Conservation (phyloP, 2,888 invertebrate species). For the Bimastos eiseni region DNA sequence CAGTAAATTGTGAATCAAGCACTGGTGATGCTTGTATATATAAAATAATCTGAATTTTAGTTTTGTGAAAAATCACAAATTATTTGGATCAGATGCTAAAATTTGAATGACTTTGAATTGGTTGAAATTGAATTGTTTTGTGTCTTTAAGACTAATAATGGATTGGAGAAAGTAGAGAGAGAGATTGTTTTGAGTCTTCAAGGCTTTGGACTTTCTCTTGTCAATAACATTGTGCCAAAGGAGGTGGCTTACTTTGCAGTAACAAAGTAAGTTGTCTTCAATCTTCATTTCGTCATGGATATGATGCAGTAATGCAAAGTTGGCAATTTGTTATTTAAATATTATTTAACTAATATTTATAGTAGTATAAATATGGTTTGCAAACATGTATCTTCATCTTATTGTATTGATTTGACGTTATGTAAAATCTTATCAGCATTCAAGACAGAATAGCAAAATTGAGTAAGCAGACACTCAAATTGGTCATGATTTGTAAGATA, state of each 20-base stretch:
- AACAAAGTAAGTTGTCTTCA: conserved; percentile 39
- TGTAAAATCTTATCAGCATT: neutral
- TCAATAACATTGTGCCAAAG: conserved; percentile 73
- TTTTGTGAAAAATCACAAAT: neutral
- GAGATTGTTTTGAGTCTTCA: conserved; percentile 81
- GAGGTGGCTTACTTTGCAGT: conserved; percentile 62
- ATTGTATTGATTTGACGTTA: neutral
- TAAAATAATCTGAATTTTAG: neutral
- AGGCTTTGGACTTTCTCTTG: conserved; percentile 88
- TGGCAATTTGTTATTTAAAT: neutral
- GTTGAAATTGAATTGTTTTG: neutral
- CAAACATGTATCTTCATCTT: neutral
- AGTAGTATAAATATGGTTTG: no score
- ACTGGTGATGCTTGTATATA: neutral
- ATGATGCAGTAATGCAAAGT: conserved; percentile 13
- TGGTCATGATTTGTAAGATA: neutral
- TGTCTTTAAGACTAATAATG: conserved; percentile 68
- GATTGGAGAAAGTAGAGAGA: conserved; percentile 74
- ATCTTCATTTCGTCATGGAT: neutral
- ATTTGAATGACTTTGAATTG: neutral
- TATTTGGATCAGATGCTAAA: neutral
- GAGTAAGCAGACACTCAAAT: neutral
- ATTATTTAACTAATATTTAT: no score
- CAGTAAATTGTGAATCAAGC: neutral
- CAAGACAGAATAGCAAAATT: neutral